A percentile compares a stretch with the other conserved stretches of the same genome.
phyloP scores from a whole-genome alignment of 2,888 invertebrate species.

The Notodromas monacha region DNA sequence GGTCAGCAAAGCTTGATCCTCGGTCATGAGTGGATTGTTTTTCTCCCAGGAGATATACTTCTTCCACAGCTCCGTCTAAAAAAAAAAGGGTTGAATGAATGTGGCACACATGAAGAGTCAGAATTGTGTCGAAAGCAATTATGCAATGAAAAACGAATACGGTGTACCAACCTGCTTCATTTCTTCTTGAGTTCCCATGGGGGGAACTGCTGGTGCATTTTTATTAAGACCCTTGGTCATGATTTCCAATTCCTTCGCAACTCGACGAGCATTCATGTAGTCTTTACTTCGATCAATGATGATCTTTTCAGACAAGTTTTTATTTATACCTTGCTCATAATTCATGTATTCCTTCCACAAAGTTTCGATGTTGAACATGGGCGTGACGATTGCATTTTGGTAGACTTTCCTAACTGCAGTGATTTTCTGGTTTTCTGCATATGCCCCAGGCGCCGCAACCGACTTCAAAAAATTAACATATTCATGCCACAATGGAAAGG shows the following conservation, averaged over 20 bases:
- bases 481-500: conserved; percentile 87
- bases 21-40: conserved; percentile 72
- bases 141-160: conserved; percentile 2
- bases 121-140: neutral
- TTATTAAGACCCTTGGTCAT: conserved; percentile 77
- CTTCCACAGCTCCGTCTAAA: conserved; percentile 84
- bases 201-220: conserved; percentile 86
- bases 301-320: conserved; percentile 79
- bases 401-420: conserved; percentile 89
- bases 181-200: conserved; percentile 58
- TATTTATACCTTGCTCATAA: conserved; percentile 72
- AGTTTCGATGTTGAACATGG: conserved; percentile 77
- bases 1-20: conserved; percentile 72
- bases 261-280: conserved; percentile 83
- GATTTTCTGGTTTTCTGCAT: conserved; percentile 97
- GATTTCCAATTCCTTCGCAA: conserved; percentile 79
- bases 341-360: conserved; percentile 66
- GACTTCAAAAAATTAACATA: conserved; percentile 82
- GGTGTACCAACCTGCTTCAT: conserved; percentile 37
- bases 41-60: conserved; percentile 95
- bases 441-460: conserved; percentile 87
- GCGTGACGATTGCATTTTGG: conserved; percentile 77
- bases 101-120: neutral
- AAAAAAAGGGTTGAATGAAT: neutral
- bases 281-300: conserved; percentile 79